These are phyloP conservation scores for Orgyia antiqua DNA, from an alignment of 2,888 invertebrate genomes.

Conservation along the genomic window DNA sequence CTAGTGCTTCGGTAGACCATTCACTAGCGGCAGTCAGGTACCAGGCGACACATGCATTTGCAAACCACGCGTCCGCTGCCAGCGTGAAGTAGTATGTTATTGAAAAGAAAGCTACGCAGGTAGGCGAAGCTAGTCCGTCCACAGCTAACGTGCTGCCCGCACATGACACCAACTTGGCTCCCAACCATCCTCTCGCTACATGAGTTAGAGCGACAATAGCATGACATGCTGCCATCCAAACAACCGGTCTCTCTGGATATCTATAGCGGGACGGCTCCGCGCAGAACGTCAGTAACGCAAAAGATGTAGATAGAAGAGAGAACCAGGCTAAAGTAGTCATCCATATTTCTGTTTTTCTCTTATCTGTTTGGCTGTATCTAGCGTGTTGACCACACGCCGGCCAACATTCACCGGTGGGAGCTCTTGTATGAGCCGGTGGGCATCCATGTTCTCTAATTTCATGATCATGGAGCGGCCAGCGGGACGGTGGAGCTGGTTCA, in stretches of 20 bases:
- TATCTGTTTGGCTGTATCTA: slow-evolving; percentile 81
- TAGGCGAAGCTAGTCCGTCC: slow-evolving; percentile 70
- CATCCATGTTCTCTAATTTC: slow-evolving; percentile 65
- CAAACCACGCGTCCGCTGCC: slow-evolving; percentile 92
- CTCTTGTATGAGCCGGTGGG: slow-evolving; percentile 79
- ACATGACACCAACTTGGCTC: slow-evolving; percentile 54
- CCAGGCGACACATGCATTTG: slow-evolving; percentile 92
- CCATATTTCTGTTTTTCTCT: slow-evolving; percentile 84
- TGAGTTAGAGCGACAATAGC: slow-evolving; percentile 88
- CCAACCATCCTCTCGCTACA: slow-evolving; percentile 81
- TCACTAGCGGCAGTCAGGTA: slow-evolving; percentile 93
- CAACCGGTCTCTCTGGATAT: slow-evolving; percentile 94
- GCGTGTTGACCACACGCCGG: slow-evolving; percentile 84
- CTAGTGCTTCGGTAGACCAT: slow-evolving; percentile 95
- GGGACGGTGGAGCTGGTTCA: slow-evolving; percentile 57
- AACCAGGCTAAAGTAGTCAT: slow-evolving; percentile 87
- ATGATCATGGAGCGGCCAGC: slow-evolving; percentile 63
- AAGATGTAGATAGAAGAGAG: slow-evolving; percentile 88
- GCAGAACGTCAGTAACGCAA: slow-evolving; percentile 91
- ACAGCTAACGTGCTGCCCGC: slow-evolving; percentile 59
- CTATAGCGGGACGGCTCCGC: slow-evolving; percentile 93
- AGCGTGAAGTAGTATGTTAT: slow-evolving; percentile 87
- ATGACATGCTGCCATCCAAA: slow-evolving; percentile 93
- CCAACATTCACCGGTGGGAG: slow-evolving; percentile 78
- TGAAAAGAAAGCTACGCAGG: slow-evolving; percentile 86